phyloP scores from a whole-genome alignment of 2,797 vertebrate species.

The Phataginus tricuspis region DNA sequence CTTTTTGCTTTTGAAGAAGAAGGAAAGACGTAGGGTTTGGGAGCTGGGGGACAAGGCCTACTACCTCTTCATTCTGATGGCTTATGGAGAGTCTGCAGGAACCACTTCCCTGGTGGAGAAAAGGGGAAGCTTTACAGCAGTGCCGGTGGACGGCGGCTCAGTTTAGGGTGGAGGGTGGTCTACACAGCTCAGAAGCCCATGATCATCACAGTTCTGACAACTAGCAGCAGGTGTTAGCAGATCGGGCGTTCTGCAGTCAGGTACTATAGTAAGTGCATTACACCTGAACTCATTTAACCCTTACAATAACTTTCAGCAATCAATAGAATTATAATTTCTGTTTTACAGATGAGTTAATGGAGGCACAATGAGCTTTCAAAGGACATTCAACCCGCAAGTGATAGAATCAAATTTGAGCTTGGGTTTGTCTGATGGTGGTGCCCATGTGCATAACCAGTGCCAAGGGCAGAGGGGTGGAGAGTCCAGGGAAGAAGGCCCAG shows the following conservation, averaged over 20 bases:
- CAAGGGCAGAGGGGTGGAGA: background rate
- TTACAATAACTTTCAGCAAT: background rate
- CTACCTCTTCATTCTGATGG: background rate
- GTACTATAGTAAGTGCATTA: background rate
- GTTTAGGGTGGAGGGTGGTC: too few relatives aligned
- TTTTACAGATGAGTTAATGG: background rate
- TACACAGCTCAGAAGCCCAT: background rate
- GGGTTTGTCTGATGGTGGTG: background rate
- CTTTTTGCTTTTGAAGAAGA: background rate
- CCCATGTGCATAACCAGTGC: background rate
- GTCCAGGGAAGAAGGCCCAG: background rate
- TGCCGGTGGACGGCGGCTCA: background rate
- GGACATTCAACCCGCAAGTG: background rate
- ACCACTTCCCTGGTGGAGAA: background rate
- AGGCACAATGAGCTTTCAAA: background rate
- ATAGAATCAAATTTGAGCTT: background rate
- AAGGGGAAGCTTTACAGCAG: background rate
- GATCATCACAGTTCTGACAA: background rate
- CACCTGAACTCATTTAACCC: background rate
- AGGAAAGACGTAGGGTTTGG: background rate
- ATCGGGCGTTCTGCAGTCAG: background rate
- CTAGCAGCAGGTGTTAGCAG: background rate
- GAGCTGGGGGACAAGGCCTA: too few relatives aligned
- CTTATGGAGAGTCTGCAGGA: background rate
- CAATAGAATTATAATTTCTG: background rate